Evolutionary conservation across 2,888 invertebrate species (phyloP).

Genomic region (Cataglyphis altisquamis): DNA sequence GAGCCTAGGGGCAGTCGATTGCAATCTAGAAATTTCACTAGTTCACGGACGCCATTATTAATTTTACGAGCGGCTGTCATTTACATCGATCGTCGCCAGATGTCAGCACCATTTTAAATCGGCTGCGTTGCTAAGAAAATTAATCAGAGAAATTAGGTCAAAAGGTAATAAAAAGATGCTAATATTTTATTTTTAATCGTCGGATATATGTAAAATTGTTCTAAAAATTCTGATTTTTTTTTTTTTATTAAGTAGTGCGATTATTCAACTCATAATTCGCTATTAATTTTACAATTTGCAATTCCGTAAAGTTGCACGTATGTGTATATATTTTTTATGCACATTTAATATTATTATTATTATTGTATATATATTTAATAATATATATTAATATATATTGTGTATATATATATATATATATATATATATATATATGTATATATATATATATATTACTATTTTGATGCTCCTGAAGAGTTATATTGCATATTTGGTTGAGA

Average conservation of each 20-base stretch:
- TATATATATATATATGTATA: neutral
- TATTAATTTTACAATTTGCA: neutral
- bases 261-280: neutral
- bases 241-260: neutral
- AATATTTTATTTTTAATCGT: neutral
- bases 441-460: neutral
- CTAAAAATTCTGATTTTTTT: neutral
- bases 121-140: neutral
- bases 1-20: neutral
- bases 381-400: too few species aligned
- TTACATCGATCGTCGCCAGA: neutral
- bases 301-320: neutral
- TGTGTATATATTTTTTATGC: neutral
- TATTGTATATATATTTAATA: neutral
- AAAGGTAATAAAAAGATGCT: neutral
- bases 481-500: neutral
- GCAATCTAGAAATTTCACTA: neutral
- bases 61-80: neutral
- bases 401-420: too few species aligned
- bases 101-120: neutral
- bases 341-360: neutral
- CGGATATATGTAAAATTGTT: neutral
- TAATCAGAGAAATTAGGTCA: neutral
- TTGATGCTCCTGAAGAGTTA: neutral
- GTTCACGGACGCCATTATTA: too few species aligned